Evolutionary conservation across 2,888 invertebrate species (phyloP).

Genomic region (Allophyes oxyacanthae): DNA sequence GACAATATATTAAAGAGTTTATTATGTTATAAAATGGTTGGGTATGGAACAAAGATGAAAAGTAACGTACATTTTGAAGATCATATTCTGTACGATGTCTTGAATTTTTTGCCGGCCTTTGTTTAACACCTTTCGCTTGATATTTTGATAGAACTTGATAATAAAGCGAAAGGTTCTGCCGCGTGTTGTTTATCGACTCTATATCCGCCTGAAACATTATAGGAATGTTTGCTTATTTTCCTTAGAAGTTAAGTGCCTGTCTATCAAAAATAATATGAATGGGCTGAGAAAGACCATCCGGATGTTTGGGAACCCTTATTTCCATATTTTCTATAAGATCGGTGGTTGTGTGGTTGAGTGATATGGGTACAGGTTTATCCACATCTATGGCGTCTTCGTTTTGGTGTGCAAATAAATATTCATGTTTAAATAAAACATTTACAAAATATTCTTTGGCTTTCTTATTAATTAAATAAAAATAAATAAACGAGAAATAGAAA

Average conservation of each 20-base stretch:
- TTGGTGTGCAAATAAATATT: neutral
- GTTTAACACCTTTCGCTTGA: no score
- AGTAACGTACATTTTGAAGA: no score
- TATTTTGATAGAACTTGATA: no score
- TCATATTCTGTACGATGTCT: no score
- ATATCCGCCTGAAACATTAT: neutral
- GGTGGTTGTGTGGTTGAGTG: conserved; percentile 37
- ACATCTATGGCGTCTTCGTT: conserved; percentile 5
- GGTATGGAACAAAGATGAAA: neutral
- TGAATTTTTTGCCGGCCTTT: no score
- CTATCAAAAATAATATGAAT: conserved; percentile 39
- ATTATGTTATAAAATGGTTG: conserved; percentile 28
- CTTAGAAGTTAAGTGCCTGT: conserved; percentile 25
- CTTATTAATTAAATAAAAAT: no score
- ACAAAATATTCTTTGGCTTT: no score
- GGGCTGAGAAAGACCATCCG: conserved; percentile 6
- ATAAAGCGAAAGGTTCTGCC: no score
- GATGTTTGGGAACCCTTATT: conserved; percentile 33
- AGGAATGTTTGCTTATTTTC: conserved; percentile 9
- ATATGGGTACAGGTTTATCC: conserved; percentile 40
- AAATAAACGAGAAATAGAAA: no score
- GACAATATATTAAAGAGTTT: conserved; percentile 30
- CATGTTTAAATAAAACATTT: no score
- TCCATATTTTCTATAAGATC: conserved; percentile 42
- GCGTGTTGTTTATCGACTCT: no score